Base-by-base conservation (phyloP, 1,140 invertebrate species). In the Cotesia typhae region DNA sequence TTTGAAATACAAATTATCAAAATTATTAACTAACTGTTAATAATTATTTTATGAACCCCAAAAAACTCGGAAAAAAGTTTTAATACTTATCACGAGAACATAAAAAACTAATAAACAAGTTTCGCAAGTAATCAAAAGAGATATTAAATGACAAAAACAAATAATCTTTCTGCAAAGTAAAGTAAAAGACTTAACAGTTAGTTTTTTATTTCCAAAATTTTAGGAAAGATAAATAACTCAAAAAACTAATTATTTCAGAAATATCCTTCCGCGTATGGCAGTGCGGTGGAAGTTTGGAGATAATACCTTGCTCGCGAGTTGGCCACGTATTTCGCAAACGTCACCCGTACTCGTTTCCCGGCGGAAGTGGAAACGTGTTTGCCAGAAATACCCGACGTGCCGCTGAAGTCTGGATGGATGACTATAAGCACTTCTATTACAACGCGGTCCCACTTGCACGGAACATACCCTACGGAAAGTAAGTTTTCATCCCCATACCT, bases 401-500 rank as follows among this genome's bases (percentile, higher is more conserved):
- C 1, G 94, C 94, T n/a, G 96, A 98, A 87, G 96, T 97, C 53
- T 98, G 95, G 96, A 96, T 98, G 94, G 96, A 97, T 82, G 94
- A 96, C 70, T 98, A 96, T 85, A 98, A 97, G 84, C 92, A 95
- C 75, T 94, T 94, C 82, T 97, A 96, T 82, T 97, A 97, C 82
- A 90, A 92, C 57, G 92, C 94, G 37, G 94, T 96, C 74, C 95
- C 95, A 38, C 82, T 96, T 52, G 94, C 95, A 9, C 93, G 94
- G 81, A 94, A 94, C 83, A 93, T 96, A 76, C 92, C 94, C 55
- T 96, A 91, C 85, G 95, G 95, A 90, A 93, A 95, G 95, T 96
- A 73, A 17, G 66, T 35, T 28, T 20, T 35, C 5, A 20, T 57
- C 1, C 28, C 28, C 28, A 3, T 28, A 28, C 28, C 28, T 28